These are phyloP conservation scores for Misgurnus mizolepis DNA, from an alignment of 2,113 vertebrate genomes.

Conservation along the genomic window DNA sequence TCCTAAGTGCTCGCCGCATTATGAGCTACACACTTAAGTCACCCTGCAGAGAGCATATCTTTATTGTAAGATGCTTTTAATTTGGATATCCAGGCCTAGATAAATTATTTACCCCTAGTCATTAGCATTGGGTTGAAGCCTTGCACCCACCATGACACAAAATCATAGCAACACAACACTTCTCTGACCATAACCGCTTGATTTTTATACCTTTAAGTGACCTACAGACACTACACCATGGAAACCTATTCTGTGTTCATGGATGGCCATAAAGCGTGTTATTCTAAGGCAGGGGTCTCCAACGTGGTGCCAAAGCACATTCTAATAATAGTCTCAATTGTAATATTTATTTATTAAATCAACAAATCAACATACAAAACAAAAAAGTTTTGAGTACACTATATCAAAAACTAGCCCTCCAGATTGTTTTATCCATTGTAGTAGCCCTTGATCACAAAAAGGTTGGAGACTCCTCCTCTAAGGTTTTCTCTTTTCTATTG, in stretches of 20 bases:
- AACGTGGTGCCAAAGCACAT: too few relatives aligned
- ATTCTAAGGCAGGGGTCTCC: background rate
- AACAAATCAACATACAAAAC: too few relatives aligned
- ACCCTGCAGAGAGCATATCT: slow-evolving; percentile 38
- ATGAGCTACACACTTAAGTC: slow-evolving; percentile 39
- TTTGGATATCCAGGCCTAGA: slow-evolving; percentile 39
- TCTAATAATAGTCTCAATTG: too few relatives aligned
- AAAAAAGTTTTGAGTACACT: too few relatives aligned
- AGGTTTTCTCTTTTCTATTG: background rate
- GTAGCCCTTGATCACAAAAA: too few relatives aligned
- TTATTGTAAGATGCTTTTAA: slow-evolving; percentile 50
- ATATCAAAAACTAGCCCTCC: too few relatives aligned
- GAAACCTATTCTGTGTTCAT: background rate
- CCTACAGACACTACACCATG: background rate
- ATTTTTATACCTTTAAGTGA: background rate
- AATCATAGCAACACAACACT: slow-evolving; percentile 6
- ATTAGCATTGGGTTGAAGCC: slow-evolving; percentile 35
- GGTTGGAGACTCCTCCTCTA: background rate
- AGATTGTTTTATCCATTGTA: too few relatives aligned
- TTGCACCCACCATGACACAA: slow-evolving; percentile 21
- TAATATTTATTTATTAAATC: too few relatives aligned
- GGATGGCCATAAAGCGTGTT: background rate
- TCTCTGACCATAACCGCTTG: background rate
- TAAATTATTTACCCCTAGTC: slow-evolving; percentile 46
- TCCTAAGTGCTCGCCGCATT: slow-evolving; percentile 46